Evolutionary conservation across 2,888 invertebrate genomes (phyloP), one percentile per base, ranked within the genome.

Genomic region (Phasia obesa): DNA sequence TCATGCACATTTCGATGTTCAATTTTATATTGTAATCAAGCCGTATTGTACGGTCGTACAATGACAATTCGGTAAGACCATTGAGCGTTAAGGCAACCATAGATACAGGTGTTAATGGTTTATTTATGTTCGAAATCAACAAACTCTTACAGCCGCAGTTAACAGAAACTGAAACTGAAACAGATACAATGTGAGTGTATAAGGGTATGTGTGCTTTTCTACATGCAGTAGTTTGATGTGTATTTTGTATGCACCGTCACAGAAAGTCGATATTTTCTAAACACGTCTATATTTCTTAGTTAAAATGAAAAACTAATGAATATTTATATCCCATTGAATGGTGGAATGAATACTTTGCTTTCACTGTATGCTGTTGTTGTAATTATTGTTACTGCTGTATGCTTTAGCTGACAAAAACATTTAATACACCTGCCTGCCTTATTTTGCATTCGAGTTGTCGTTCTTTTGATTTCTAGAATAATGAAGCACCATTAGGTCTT

Each of bases 321-420:
- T 65, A 74, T 74, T 74, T 64, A 65, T 65, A 74, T 35, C 13
- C 25, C 42, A 53, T 38, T 62, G 44, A 53, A 62, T 53, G 60
- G 25, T 21, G 62, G 42, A 62, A 53, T 62, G 27, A 44, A 53
- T n/a, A 44, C 11, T 27, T 64, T 19, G 2, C 4, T 23, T 27
- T 13, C 4, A 21, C 31, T 31, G 11, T 17, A 13, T 74, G 27
- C 35, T 64, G 21, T 6, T 23, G 42, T 17, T 59, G 5, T 27
- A 31, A 15, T 11, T 19, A 4, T 19, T 23, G 23, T 13, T 31
- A 21, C 5, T 47, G 19, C 42, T 21, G 55, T 25, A 27, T 1
- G n/a, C 6, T 27, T 59, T 35, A 38, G 17, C 35, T 25, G 17
- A 23, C 0, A 49, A 25, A n/a, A 44, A 27, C 25, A 2, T 42